phyloP scores from a whole-genome alignment of 2,797 vertebrate species.

The Nasua narica region DNA sequence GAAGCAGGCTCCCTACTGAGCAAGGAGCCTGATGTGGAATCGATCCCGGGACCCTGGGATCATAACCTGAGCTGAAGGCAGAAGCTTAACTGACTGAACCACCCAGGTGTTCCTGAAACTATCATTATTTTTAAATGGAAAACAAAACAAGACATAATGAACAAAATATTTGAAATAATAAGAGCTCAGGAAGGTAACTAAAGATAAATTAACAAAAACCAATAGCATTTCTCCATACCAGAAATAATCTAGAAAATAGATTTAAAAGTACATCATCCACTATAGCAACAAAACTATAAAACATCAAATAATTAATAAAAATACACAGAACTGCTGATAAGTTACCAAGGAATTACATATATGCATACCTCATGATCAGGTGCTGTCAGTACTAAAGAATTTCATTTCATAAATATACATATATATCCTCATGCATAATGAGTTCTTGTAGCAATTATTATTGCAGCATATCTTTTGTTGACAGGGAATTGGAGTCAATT shows the following conservation, averaged over 20 bases:
- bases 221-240: neutral
- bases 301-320: neutral
- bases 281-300: neutral
- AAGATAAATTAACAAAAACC: neutral
- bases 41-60: neutral
- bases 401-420: neutral
- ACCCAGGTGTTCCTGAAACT: neutral
- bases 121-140: neutral
- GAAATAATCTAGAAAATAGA: neutral
- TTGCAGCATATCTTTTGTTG: neutral
- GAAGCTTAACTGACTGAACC: neutral
- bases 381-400: neutral
- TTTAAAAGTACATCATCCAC: neutral
- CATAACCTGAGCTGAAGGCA: neutral
- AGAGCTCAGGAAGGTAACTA: neutral
- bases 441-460: neutral
- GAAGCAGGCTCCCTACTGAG: neutral
- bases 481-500: neutral
- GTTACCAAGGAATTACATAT: neutral
- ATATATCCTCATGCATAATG: neutral
- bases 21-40: neutral
- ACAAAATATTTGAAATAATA: neutral
- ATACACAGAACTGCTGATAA: neutral
- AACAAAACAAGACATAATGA: neutral
- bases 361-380: neutral